These are phyloP conservation scores for Apantesis nais DNA, from an alignment of 2,888 invertebrate genomes.

Conservation along the genomic window DNA sequence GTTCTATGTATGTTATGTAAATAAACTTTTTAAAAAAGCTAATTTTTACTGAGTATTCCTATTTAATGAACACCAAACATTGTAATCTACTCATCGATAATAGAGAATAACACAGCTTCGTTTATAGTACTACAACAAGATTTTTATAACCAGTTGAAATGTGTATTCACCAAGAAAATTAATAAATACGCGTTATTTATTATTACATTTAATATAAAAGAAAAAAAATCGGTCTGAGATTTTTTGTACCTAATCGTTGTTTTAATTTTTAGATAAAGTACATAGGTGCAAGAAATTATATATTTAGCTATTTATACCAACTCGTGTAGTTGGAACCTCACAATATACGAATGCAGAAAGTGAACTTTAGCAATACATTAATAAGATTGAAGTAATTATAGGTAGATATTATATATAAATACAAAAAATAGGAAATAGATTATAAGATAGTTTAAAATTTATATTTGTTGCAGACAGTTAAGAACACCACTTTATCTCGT, in stretches of 20 bases:
- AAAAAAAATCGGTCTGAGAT: conserved; percentile 56
- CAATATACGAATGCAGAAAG: conserved; percentile 11
- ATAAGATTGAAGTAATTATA: conserved; percentile 23
- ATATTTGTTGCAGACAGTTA: conserved; percentile 13
- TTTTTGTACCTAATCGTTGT: conserved; percentile 68
- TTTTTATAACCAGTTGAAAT: conserved; percentile 59
- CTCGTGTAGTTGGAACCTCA: conserved; percentile 16
- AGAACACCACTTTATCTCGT: conserved; percentile 14
- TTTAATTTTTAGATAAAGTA: conserved; percentile 54
- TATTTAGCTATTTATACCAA: conserved; percentile 19
- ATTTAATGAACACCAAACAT: conserved; percentile 46
- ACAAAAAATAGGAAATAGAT: conserved; percentile 14
- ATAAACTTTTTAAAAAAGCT: conserved; percentile 75
- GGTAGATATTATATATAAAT: conserved; percentile 15
- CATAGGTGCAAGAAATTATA: conserved; percentile 11
- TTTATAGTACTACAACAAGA: conserved; percentile 44
- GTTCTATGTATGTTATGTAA: conserved; percentile 82
- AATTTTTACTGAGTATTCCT: conserved; percentile 64
- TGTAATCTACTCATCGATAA: conserved; percentile 41
- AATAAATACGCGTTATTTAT: conserved; percentile 59
- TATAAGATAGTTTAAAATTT: conserved; percentile 18
- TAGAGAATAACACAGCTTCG: conserved; percentile 35
- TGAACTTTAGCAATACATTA: conserved; percentile 19
- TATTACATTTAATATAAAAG: conserved; percentile 60
- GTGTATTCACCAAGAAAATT: conserved; percentile 56